Percentiles rank a stretch among this genome's conserved stretches.
phyloP scores from a whole-genome alignment of 2,888 invertebrate species.

The Dyspetes luteomarginatus region DNA sequence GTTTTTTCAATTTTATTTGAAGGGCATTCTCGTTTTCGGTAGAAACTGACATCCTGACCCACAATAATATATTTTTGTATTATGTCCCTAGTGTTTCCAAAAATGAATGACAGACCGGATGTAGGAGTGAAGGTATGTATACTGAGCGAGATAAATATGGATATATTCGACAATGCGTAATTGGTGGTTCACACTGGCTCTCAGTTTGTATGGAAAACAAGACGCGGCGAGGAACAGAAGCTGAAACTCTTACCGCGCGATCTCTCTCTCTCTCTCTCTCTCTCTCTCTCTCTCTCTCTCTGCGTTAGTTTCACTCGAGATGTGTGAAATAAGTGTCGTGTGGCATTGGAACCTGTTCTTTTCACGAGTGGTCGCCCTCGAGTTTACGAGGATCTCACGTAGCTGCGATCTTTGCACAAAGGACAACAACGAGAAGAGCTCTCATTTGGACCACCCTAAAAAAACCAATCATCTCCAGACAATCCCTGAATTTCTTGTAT shows the following conservation, averaged over 20 bases:
- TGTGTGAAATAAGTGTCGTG: conserved; percentile 31
- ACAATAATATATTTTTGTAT: conserved; percentile 20
- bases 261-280: conserved; percentile 10
- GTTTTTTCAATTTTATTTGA: too few relatives aligned
- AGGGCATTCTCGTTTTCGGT: too few relatives aligned
- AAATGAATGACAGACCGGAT: background rate
- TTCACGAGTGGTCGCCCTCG: conserved; percentile 57
- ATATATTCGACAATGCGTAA: conserved; percentile 11
- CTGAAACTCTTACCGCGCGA: background rate
- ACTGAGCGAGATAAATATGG: conserved; percentile 2
- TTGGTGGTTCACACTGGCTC: conserved; percentile 1
- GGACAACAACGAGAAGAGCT: background rate
- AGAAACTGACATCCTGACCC: conserved; percentile 38
- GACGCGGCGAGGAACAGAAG: conserved; percentile 10
- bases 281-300: conserved; percentile 27
- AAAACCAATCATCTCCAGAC: too few relatives aligned
- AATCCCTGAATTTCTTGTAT: too few relatives aligned
- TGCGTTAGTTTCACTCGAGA: too few relatives aligned
- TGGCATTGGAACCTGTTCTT: conserved; percentile 17
- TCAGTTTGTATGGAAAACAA: conserved; percentile 22
- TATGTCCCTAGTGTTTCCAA: background rate
- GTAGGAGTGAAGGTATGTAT: background rate
- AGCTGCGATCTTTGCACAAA: too few relatives aligned
- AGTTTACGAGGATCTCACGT: conserved; percentile 55
- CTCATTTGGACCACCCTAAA: background rate